These are phyloP conservation scores for Corynorhinus townsendii DNA, from an alignment of 2,113 vertebrate species.

Conservation along the genomic window DNA sequence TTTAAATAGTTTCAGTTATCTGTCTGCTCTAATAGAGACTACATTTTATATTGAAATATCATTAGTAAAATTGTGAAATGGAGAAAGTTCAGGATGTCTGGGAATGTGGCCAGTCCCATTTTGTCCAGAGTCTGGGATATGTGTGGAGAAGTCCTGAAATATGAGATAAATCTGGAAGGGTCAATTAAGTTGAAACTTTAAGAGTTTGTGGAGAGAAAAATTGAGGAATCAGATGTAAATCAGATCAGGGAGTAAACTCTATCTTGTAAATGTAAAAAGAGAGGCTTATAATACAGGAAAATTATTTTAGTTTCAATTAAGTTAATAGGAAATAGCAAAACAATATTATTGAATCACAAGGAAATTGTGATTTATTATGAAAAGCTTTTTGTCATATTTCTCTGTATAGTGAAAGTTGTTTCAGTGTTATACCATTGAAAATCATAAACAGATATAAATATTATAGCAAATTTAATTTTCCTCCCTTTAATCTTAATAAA, in stretches of 20 bases:
- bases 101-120: not conserved
- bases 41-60: not conserved
- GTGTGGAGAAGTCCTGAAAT: not conserved
- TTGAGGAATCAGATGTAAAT: not conserved
- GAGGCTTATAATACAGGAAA: not conserved
- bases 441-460: constrained; percentile 22
- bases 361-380: constrained; percentile 22
- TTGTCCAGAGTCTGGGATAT: not conserved
- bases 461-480: not conserved
- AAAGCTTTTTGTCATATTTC: not conserved
- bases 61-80: not conserved
- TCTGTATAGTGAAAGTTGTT: not conserved
- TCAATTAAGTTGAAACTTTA: not conserved
- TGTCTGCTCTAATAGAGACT: not conserved
- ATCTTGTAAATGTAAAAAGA: not conserved
- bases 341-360: constrained; percentile 19
- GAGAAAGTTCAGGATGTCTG: not conserved
- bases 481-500: not conserved
- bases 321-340: constrained; percentile 23
- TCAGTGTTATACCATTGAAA: not conserved
- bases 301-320: constrained; percentile 25
- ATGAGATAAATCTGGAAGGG: not conserved
- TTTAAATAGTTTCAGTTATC: not conserved
- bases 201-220: not conserved
- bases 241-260: not conserved